These are phyloP conservation scores for Podarcis cretensis DNA, from an alignment of 2,113 vertebrate genomes.

Conservation along the genomic window DNA sequence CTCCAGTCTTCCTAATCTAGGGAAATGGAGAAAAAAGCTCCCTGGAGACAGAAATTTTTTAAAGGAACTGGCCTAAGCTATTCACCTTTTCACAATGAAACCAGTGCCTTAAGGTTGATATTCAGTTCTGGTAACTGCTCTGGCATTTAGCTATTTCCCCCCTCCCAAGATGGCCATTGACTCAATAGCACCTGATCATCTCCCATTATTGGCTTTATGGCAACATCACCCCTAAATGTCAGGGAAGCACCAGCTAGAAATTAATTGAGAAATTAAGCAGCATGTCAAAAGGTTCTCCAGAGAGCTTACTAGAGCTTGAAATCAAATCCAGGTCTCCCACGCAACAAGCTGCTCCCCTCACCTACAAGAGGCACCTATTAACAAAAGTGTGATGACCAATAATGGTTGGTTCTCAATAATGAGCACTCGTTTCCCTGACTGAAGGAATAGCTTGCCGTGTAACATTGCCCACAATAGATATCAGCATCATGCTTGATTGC, in stretches of 20 bases:
- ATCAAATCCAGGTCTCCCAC: background rate
- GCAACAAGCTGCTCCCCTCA: background rate
- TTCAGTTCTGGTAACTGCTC: background rate
- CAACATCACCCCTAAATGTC: conserved; percentile 9
- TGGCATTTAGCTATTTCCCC: background rate
- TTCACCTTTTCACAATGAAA: background rate
- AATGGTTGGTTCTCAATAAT: background rate
- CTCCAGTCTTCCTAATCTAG: too few relatives aligned
- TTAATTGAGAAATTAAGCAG: conserved; percentile 22
- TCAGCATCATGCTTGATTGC: background rate
- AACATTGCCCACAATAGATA: background rate
- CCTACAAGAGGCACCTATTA: background rate
- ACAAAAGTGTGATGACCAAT: background rate
- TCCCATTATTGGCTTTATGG: background rate
- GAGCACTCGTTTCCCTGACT: background rate
- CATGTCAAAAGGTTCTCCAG: background rate
- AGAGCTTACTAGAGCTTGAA: background rate
- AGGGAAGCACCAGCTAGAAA: background rate
- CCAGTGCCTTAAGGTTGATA: background rate
- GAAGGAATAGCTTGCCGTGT: background rate
- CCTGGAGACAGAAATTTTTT: background rate
- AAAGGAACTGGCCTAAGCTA: background rate
- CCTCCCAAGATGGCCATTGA: background rate
- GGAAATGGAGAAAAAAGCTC: background rate
- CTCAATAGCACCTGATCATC: background rate